Evolutionary conservation across 2,888 invertebrate species (phyloP), one percentile per base, ranked within the genome.

Genomic region (Ephialtes manifestator): DNA sequence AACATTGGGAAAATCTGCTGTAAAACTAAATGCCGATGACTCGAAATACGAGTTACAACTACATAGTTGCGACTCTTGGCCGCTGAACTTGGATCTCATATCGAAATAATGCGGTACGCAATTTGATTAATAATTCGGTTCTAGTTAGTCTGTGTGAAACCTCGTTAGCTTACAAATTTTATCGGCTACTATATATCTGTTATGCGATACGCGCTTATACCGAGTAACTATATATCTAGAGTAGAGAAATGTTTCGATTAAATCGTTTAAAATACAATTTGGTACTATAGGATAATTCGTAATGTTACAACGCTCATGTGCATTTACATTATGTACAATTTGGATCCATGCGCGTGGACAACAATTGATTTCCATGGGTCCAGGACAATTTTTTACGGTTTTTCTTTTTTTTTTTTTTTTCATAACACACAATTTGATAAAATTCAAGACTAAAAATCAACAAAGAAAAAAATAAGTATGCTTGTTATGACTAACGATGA

Each of bases 261-360:
- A 76, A 65, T 78, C 67, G 76, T 68, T 84, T 77, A 74, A 84
- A 84, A 78, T 84, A 82, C 81, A 78, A 85, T 75, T 83, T 51
- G 71, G 53, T 76, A 80, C 58, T 71, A 74, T 81, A 65, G 80
- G 70, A 63, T 77, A 79, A 48, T 80, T 71, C 39, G 63, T 77
- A 77, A 78, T 31, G 65, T 76, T 72, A 86, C 87, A 87, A 88
- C 86, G 85, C 84, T 89, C 89, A 86, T 89, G 90, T 92, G 90
- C 92, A 93, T 93, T 92, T 93, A 93, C 93, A 93, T 78, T 93
- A 93, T 93, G 87, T 92, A 93, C 93, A 93, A 89, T 81, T 80
- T 71, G 85, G 87, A 88, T 90, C 89, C 89, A 83, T 86, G 88
- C 81, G 81, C 67, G 75, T 86, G 43, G 58, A 80, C 77, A 58